Base-by-base conservation (phyloP, 1,140 invertebrate genomes). In the Caenorhabditis latens region DNA sequence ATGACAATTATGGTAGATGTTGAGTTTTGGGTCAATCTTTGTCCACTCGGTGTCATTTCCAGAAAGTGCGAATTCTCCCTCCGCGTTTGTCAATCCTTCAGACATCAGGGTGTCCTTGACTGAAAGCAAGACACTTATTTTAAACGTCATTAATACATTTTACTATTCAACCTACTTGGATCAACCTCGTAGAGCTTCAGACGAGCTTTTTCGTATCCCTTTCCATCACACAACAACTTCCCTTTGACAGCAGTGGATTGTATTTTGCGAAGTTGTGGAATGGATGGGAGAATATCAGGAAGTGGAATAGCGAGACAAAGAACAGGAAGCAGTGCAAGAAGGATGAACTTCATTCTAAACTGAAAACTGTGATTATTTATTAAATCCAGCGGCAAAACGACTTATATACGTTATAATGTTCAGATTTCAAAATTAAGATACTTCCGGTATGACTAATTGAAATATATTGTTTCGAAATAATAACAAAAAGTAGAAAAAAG, bases 1-100 rank as follows among this genome's bases (percentile, higher is more conserved):
- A 21, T 90, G 79, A 55, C 89, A 90, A 50, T 90, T 88, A 71
- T 89, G 88, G 55, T 89, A 90, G 42, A 90, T 88, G 71, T 90
- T 89, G 43, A 90, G 42, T 42, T 88, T 87, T 40, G 89, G 88
- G 61, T 90, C 89, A 21, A 90, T 89, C 14, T 55, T 87, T 65
- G 86, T 89, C 85, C 58, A 75, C 24, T 89, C 89, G 8, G 85
- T 87, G 46, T 89, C 89, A 71, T 83, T 85, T 53, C 89, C 89
- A 21, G 89, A 24, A 19, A 89, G 55, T 42, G 71, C 40, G 75
- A 89, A 89, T 48, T 88, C 82, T 19, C 89, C 89, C 0, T 89
- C 46, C 0, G 16, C 82, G 24, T 89, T 86, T 46, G 88, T 86
- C n/a, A 84, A 53, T 19, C 75, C 85, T 46, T 88, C 71, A 2